Percentiles rank a stretch among this genome's conserved stretches.
Conservation (phyloP, 2,797 vertebrate genomes). For the Gastrophryne carolinensis region DNA sequence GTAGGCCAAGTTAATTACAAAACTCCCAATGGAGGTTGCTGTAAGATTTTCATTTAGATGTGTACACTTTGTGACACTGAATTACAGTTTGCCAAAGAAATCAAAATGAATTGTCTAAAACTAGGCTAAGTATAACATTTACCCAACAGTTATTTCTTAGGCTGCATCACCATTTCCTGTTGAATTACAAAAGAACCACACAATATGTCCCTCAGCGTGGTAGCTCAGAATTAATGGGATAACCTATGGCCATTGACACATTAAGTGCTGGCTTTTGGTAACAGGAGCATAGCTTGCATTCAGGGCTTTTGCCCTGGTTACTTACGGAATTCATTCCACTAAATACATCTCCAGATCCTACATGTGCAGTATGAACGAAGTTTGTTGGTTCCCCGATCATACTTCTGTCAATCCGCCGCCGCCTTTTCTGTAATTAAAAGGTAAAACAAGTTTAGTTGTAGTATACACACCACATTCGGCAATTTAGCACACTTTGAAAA, state of each 20-base stretch:
- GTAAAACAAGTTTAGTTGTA: not conserved
- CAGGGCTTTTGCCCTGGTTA: too few relatives aligned
- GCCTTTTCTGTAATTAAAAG: constrained; percentile 71
- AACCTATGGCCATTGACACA: too few relatives aligned
- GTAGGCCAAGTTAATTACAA: not conserved
- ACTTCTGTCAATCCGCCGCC: constrained; percentile 78
- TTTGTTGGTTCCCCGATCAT: constrained; percentile 88
- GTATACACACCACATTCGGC: too few relatives aligned
- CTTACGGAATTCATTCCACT: constrained; percentile 86
- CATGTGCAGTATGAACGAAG: constrained; percentile 84
- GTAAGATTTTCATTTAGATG: not conserved
- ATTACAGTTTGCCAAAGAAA: not conserved
- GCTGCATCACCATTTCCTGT: too few relatives aligned
- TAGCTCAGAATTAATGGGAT: too few relatives aligned
- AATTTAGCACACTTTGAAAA: too few relatives aligned
- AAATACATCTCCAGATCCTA: constrained; percentile 81
- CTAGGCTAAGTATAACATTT: too few relatives aligned
- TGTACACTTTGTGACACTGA: not conserved
- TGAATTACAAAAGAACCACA: too few relatives aligned
- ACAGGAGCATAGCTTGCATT: too few relatives aligned
- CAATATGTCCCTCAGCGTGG: too few relatives aligned
- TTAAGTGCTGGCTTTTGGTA: too few relatives aligned
- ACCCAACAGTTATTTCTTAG: too few relatives aligned
- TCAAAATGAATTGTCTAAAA: not conserved
- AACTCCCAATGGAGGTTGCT: not conserved